phyloP scores from a whole-genome alignment of 2,888 invertebrate species.

The Lasius fuliginosus region DNA sequence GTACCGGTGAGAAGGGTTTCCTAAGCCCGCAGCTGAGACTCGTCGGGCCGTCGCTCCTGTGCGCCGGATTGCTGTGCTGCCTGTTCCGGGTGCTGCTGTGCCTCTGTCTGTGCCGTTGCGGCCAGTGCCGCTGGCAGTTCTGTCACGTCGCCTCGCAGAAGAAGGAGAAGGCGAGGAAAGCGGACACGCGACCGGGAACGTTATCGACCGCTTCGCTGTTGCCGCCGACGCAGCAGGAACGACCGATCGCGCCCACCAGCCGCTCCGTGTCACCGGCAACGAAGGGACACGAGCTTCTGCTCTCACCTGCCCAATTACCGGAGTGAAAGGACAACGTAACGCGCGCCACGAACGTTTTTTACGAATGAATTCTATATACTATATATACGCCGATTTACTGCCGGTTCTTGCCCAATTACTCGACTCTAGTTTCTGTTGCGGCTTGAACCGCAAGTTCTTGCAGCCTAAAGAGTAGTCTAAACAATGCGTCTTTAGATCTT shows the following conservation, averaged over 20 bases:
- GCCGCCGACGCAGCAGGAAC: slow-evolving; percentile 70
- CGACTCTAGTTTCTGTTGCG: slow-evolving; percentile 66
- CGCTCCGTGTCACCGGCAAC: slow-evolving; percentile 72
- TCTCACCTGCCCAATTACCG: slow-evolving; percentile 83
- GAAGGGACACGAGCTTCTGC: slow-evolving; percentile 82
- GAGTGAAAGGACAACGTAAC: slow-evolving; percentile 74
- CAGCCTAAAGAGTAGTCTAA: slow-evolving; percentile 70
- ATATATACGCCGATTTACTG: slow-evolving; percentile 78
- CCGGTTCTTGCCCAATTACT: slow-evolving; percentile 76
- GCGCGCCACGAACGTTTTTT: slow-evolving; percentile 73
- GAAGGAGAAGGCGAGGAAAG: slow-evolving; percentile 77
- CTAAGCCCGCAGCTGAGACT: slow-evolving; percentile 94
- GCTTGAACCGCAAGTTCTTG: slow-evolving; percentile 68
- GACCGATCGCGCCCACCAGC: slow-evolving; percentile 71
- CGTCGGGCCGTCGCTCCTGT: slow-evolving; percentile 94
- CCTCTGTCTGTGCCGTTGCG: slow-evolving; percentile 93
- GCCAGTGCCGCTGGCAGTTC: slow-evolving; percentile 88
- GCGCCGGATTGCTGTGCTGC: slow-evolving; percentile 93
- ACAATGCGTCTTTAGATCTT: slow-evolving; percentile 72
- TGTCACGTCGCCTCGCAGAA: slow-evolving; percentile 75
- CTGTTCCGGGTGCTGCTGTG: slow-evolving; percentile 94
- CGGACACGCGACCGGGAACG: slow-evolving; percentile 71
- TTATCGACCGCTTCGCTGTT: slow-evolving; percentile 78
- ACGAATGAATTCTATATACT: slow-evolving; percentile 67
- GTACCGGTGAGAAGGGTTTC: slow-evolving; percentile 96